Evolutionary conservation across 2,113 vertebrate species (phyloP).

Genomic region (Pterophyllum scalare): DNA sequence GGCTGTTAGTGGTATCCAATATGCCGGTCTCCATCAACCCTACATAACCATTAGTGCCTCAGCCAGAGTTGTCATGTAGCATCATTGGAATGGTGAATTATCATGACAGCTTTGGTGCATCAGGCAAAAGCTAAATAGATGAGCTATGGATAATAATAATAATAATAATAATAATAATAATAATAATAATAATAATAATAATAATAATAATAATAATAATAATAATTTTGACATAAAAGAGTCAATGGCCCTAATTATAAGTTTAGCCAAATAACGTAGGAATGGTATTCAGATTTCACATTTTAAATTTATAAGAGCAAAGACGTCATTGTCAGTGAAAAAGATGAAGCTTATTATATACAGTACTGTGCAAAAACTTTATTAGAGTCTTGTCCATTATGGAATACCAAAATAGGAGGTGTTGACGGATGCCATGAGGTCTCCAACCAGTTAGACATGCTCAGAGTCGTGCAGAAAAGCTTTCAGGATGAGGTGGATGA

Average conservation of each 20-base stretch:
- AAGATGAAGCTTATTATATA: background rate
- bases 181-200: too few species aligned
- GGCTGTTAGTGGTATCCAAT: constrained; percentile 72
- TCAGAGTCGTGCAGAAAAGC: background rate
- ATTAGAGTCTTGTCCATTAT: background rate
- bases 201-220: too few species aligned
- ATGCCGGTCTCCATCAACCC: constrained; percentile 55
- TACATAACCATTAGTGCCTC: constrained; percentile 33
- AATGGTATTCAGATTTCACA: background rate
- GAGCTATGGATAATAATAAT: background rate
- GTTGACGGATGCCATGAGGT: background rate
- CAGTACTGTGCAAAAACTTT: background rate
- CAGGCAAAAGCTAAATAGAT: background rate
- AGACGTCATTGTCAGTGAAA: background rate
- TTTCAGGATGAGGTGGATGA: background rate
- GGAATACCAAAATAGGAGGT: background rate
- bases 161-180: too few species aligned
- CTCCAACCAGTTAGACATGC: background rate
- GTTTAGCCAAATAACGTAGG: background rate
- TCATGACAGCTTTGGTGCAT: background rate
- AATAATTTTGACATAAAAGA: too few species aligned
- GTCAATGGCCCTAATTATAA: background rate
- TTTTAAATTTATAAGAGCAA: background rate
- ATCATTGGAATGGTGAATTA: constrained; percentile 31
- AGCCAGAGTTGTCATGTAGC: constrained; percentile 17